A percentile compares a stretch with the other conserved stretches of the same genome.
Conservation (phyloP, 2,888 invertebrate genomes). For the Entomobrya proxima region DNA sequence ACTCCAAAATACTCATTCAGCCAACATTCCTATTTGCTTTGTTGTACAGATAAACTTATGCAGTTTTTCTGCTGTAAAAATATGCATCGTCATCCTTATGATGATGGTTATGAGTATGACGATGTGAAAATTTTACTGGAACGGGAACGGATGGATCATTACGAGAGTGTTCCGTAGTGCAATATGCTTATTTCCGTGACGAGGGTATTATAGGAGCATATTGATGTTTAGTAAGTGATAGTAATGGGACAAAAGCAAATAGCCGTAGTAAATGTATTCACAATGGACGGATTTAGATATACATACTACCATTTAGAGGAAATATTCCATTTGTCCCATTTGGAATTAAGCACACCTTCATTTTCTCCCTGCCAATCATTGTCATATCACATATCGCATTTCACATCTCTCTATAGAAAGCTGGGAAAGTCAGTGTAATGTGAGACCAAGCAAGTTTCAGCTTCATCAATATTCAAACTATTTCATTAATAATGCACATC, state of each 20-base stretch:
- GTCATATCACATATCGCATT: too few relatives aligned
- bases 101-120: neutral
- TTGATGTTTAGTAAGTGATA: too few relatives aligned
- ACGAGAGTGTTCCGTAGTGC: neutral
- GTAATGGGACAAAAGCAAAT: too few relatives aligned
- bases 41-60: neutral
- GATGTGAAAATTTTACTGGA: neutral
- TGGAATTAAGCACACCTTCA: too few relatives aligned
- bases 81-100: neutral
- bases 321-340: too few relatives aligned
- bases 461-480: slow-evolving; percentile 1
- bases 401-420: too few relatives aligned
- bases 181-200: neutral
- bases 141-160: neutral
- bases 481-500: slow-evolving; percentile 23
- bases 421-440: too few relatives aligned
- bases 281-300: too few relatives aligned
- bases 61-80: neutral
- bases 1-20: neutral
- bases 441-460: neutral
- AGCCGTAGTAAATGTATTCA: too few relatives aligned
- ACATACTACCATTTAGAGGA: too few relatives aligned
- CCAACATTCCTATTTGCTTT: neutral
- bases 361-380: too few relatives aligned
- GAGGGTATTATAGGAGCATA: too few relatives aligned